phyloP scores from a whole-genome alignment of 2,113 vertebrate genomes.

The Seriola aureovittata region DNA sequence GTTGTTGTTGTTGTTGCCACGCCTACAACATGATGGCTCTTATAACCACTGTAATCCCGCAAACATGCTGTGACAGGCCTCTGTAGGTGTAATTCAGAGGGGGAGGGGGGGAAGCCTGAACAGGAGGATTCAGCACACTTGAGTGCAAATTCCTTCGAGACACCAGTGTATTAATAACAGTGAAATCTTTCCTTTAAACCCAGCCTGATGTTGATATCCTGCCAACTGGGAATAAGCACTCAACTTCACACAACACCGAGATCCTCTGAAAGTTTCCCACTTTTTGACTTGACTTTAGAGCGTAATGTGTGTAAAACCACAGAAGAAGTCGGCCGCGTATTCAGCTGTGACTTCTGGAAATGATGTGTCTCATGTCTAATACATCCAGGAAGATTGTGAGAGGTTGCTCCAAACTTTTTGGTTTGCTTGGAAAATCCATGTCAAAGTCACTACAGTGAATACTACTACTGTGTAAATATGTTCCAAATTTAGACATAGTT shows the following conservation, averaged over 20 bases:
- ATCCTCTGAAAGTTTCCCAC: neutral
- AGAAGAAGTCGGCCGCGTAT: neutral
- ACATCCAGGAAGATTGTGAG: conserved; percentile 12
- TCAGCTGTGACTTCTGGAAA: conserved; percentile 26
- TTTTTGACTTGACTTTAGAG: neutral
- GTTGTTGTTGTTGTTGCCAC: conserved; percentile 15
- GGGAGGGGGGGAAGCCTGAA: neutral
- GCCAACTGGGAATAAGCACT: conserved; percentile 22
- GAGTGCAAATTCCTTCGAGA: conserved; percentile 2
- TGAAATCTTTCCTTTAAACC: conserved; percentile 31
- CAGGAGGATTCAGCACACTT: neutral
- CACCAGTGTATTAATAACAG: conserved; percentile 18
- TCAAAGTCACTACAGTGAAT: neutral
- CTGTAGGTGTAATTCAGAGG: conserved; percentile 9
- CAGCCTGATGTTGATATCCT: conserved; percentile 21
- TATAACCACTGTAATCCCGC: conserved; percentile 15
- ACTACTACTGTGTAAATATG: neutral
- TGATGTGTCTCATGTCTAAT: neutral
- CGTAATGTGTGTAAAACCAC: conserved; percentile 28
- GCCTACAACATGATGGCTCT: conserved; percentile 14
- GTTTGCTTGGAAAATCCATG: neutral
- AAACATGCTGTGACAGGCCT: conserved; percentile 27
- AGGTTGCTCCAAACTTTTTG: conserved; percentile 14
- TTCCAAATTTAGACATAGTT: neutral
- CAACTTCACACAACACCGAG: neutral